A percentile compares a stretch with the other conserved stretches of the same genome.
phyloP scores from a whole-genome alignment of 1,140 invertebrate species.

The Drosophila albomicans region DNA sequence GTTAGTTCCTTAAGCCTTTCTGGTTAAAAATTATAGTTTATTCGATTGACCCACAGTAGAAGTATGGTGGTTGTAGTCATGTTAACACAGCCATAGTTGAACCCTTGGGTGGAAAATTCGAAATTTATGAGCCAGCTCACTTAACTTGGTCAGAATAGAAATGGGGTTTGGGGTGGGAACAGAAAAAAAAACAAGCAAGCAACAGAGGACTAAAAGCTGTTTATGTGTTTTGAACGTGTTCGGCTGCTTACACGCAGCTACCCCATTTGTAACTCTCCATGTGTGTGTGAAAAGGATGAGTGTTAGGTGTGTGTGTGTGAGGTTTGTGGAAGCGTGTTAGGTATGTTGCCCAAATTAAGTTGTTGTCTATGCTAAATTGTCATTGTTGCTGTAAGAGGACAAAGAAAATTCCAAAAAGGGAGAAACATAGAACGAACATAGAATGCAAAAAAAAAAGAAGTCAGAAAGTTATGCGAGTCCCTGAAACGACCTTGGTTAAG shows the following conservation, averaged over 20 bases:
- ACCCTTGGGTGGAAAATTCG: conserved; percentile 49
- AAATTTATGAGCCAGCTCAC: conserved; percentile 70
- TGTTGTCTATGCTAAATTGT: conserved; percentile 72
- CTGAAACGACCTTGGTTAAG: conserved; percentile 52
- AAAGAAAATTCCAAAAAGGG: conserved; percentile 27
- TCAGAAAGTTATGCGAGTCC: conserved; percentile 34
- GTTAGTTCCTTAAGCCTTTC: conserved; percentile 12
- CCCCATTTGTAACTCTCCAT: conserved; percentile 46
- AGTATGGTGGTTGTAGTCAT: conserved; percentile 7
- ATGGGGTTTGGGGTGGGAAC: background rate
- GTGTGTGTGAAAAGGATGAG: background rate
- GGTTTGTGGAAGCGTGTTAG: conserved; percentile 17
- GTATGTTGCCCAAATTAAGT: conserved; percentile 66
- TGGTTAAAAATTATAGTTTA: conserved; percentile 21
- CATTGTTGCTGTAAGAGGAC: conserved; percentile 34
- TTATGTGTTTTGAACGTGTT: conserved; percentile 78
- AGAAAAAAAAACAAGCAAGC: conserved; percentile 1
- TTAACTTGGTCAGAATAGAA: conserved; percentile 41
- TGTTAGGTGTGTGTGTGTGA: conserved; percentile 7
- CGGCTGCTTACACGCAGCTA: conserved; percentile 57
- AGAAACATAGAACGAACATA: background rate
- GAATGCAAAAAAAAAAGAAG: conserved; percentile 2
- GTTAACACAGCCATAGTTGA: conserved; percentile 26
- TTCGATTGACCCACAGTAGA: conserved; percentile 7
- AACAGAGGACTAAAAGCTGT: conserved; percentile 64